These are phyloP conservation scores for Garra rufa DNA, from an alignment of 2,113 vertebrate genomes.

Conservation along the genomic window DNA sequence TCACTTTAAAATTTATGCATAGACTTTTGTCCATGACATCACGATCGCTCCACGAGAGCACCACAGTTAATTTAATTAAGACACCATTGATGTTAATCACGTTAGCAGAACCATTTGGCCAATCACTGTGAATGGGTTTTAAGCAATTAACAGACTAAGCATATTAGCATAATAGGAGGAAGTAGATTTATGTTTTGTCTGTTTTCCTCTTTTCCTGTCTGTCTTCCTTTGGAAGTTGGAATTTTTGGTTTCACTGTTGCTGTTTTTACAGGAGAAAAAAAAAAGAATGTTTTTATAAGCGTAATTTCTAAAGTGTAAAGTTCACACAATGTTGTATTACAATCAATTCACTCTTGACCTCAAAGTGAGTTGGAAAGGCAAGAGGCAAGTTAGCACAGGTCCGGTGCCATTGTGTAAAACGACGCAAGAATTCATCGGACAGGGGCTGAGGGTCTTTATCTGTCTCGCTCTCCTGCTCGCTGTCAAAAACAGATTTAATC, in stretches of 20 bases:
- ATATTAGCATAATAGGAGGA: constrained; percentile 29
- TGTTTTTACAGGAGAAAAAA: too few species aligned
- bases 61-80: constrained; percentile 47
- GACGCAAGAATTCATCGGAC: constrained; percentile 8
- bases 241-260: background rate
- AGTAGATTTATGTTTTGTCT: background rate
- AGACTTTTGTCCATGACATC: background rate
- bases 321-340: background rate
- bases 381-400: constrained; percentile 38
- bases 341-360: background rate
- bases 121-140: background rate
- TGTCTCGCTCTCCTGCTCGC: constrained; percentile 10
- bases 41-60: background rate
- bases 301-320: too few species aligned
- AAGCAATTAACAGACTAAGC: constrained; percentile 6
- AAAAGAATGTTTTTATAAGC: too few species aligned
- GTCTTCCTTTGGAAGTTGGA: too few species aligned
- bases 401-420: constrained; percentile 18
- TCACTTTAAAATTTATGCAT: constrained; percentile 5
- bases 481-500: constrained; percentile 41
- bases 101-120: constrained; percentile 6
- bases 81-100: constrained; percentile 34
- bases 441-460: constrained; percentile 25
- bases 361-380: background rate
- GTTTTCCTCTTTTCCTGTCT: background rate